Base-by-base conservation (phyloP, 2,888 invertebrate genomes). In the Habrosyne pyritoides region DNA sequence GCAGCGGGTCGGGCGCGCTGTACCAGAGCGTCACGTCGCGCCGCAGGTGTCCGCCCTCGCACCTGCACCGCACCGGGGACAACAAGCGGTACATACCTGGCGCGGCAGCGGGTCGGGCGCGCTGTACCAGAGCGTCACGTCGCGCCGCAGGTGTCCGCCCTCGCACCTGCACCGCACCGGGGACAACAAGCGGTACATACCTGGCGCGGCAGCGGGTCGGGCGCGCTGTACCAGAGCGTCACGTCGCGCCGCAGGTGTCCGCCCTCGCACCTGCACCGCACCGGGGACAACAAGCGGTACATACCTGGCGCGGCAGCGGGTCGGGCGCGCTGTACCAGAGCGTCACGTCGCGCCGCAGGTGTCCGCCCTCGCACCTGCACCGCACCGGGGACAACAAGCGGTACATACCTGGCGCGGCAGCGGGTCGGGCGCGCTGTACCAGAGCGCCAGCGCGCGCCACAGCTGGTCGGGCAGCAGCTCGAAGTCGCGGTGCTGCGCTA, bases 131-230 rank as follows among this genome's bases (percentile, higher is more conserved):
- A 95, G 94, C 60, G 96, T 95, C 12, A 98, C 85, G 0, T 97
- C 97, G 62, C 96, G 95, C 98, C 98, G 98, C 66, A 98, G 89
- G 96, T 95, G 77, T 97, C 97, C 0, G 98, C n/a, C n/a, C n/a
- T n/a, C n/a, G 97, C 52, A 98, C 94, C 49, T 98, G 91, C 88
- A n/a, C n/a, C n/a, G n/a, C n/a, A n/a, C n/a, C n/a, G n/a, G n/a
- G n/a, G n/a, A n/a, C n/a, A n/a, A n/a, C n/a, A n/a, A n/a, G n/a
- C n/a, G 30, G 30, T 30, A 30, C 10, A 12, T 10, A 2, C 1
- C 2, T 10, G 12, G 1, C 1, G 2, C 10, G 30, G 10, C 1
- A 12, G 30, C 4, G 12, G 30, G 30, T 30, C 2, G n/a, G n/a
- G n/a, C n/a, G n/a, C n/a, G n/a, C n/a, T n/a, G n/a, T n/a, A n/a